Percentiles rank a stretch among this genome's conserved stretches.
Evolutionary conservation across 2,888 invertebrate species (phyloP).

Genomic region (Druceiella hillmani): DNA sequence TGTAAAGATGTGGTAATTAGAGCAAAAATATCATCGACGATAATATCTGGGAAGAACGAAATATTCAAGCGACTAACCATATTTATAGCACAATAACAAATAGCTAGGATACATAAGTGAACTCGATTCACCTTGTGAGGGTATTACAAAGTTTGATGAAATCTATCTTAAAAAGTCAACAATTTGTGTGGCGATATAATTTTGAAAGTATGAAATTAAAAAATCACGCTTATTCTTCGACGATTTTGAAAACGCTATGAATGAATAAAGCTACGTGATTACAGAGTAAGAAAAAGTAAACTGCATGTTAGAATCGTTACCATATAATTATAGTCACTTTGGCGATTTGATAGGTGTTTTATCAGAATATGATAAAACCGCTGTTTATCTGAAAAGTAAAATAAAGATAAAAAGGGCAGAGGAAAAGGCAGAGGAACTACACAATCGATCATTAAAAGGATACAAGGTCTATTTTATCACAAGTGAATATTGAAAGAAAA

Average conservation of each 20-base stretch:
- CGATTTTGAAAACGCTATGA: constrained; percentile 5
- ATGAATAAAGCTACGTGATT: not conserved
- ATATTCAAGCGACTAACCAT: constrained; percentile 3
- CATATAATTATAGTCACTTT: constrained; percentile 4
- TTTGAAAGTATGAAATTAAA: constrained; percentile 1
- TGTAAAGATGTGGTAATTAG: not conserved
- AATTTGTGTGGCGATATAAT: not conserved
- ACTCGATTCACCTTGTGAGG: not conserved
- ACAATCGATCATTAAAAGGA: too few relatives aligned
- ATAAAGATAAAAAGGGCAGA: constrained; percentile 1
- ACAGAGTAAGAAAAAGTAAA: constrained; percentile 4
- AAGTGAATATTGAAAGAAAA: too few relatives aligned
- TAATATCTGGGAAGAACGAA: not conserved
- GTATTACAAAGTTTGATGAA: constrained; percentile 3
- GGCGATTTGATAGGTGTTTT: constrained; percentile 4
- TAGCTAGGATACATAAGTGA: constrained; percentile 6
- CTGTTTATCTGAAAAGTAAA: constrained; percentile 4
- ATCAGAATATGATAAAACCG: constrained; percentile 4
- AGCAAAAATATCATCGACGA: not conserved
- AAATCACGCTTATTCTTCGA: constrained; percentile 1
- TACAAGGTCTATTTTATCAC: too few relatives aligned
- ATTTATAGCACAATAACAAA: not conserved
- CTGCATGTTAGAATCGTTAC: constrained; percentile 1
- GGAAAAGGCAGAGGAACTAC: not conserved
- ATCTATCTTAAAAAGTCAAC: constrained; percentile 3